These are phyloP conservation scores for Palaemon carinicauda DNA, from an alignment of 1,140 invertebrate species.

Conservation along the genomic window DNA sequence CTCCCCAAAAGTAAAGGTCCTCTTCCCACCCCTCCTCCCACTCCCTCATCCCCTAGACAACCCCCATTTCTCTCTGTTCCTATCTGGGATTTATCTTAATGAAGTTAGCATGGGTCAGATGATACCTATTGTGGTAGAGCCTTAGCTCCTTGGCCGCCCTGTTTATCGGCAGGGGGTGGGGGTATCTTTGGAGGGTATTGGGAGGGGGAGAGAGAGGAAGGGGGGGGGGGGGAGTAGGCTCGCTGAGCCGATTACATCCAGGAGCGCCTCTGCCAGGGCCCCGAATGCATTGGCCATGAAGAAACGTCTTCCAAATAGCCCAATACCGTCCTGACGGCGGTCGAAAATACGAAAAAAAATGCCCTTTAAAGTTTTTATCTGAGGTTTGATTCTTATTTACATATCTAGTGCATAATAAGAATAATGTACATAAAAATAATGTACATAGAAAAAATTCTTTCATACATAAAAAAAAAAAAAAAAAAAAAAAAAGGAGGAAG, in stretches of 20 bases:
- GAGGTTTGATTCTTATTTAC: neutral
- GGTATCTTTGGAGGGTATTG: neutral
- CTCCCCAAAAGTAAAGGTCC: neutral
- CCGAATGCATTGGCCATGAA: neutral
- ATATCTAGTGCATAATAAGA: too few relatives aligned
- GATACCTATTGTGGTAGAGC: neutral
- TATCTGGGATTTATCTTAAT: conserved; percentile 6
- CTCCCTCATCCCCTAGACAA: neutral
- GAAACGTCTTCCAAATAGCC: too few relatives aligned
- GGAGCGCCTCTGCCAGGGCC: neutral
- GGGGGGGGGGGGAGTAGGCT: neutral
- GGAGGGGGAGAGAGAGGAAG: neutral
- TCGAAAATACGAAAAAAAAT: neutral
- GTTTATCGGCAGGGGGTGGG: neutral
- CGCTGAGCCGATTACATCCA: too few relatives aligned
- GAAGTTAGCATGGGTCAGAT: conserved; percentile 2
- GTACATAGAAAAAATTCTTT: too few relatives aligned
- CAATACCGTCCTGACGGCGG: neutral
- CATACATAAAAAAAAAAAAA: too few relatives aligned
- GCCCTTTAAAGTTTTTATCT: neutral
- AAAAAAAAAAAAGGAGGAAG: too few relatives aligned
- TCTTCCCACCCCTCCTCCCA: neutral
- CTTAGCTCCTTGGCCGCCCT: neutral
- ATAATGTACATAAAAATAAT: too few relatives aligned
- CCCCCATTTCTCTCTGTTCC: neutral